phyloP scores from a whole-genome alignment of 2,888 invertebrate species.

The Tipula vernalis region DNA sequence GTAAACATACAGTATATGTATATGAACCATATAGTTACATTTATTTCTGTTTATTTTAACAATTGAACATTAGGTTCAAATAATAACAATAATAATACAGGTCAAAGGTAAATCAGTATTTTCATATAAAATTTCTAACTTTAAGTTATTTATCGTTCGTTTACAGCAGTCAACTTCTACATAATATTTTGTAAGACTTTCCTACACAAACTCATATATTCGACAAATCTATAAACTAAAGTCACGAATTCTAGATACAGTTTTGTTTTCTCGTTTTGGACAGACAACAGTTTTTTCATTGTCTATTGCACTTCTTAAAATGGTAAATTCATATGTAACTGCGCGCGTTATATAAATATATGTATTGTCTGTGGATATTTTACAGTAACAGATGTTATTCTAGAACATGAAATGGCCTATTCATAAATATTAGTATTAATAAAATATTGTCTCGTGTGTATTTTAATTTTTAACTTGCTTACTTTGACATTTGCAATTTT shows the following conservation, averaged over 20 bases:
- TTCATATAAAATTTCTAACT: neutral
- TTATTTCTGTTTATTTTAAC: neutral
- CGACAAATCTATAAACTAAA: neutral
- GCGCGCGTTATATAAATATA: neutral
- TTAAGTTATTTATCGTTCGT: neutral
- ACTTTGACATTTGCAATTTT: neutral
- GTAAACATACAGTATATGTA: neutral
- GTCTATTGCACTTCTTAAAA: neutral
- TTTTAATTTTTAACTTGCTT: neutral
- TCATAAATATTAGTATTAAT: neutral
- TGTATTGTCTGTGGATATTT: neutral
- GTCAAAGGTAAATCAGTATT: neutral
- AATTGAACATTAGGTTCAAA: neutral
- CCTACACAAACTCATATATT: neutral
- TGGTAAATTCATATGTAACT: neutral
- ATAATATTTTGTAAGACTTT: neutral
- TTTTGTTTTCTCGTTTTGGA: neutral
- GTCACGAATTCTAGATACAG: neutral
- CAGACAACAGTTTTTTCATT: neutral
- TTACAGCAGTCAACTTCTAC: neutral
- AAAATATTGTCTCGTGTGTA: neutral
- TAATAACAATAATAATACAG: neutral
- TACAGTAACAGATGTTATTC: neutral
- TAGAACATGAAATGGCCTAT: neutral
- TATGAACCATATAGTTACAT: neutral